Base-by-base conservation (phyloP, 2,797 vertebrate genomes). In the Lagodon rhomboides region DNA sequence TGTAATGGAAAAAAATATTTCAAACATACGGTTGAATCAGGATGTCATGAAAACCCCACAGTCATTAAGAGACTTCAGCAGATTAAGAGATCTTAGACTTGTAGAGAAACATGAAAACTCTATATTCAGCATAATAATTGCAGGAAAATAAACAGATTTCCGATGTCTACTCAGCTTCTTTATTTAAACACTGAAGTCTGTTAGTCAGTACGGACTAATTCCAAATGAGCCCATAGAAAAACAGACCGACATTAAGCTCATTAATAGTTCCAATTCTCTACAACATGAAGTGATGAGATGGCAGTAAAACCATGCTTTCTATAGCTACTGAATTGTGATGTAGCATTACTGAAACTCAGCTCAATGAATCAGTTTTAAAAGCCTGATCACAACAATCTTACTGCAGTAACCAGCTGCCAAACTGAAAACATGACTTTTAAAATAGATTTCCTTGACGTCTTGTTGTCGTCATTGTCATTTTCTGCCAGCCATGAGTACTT, bases 361-460 rank as follows among this genome's bases (percentile, higher is more conserved):
- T 75, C 44, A 80, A 27, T 71, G 44, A 62, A 73, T 44, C n/a
- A 46, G n/a, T 62, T 73, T 70, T 58, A 70, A 61, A 74, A 80
- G 56, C 49, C 60, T 11, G 68, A 13, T 71, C 68, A 67, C 41
- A 23, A 13, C 0, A 1, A 20, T 27, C 12, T 75, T 6, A 22
- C 20, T 66, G 9, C 18, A 53, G 49, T 9, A 38, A 50, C 73
- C 16, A 12, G 38, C 30, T 67, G 16, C 62, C 12, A 20, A 1
- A 15, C 23, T n/a, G 1, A 66, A 38, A 79, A 22, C 34, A 18
- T 68, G n/a, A 56, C 8, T 53, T 12, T 8, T 15, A 43, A 60
- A 55, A 13, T 50, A 27, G 66, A 54, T 34, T 44, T 16, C 12
- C 12, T 15, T 15, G 44, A 11, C 5, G 44, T 44, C 12, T 15